Evolutionary conservation across 2,113 vertebrate genomes (phyloP).

Genomic region (Pontoporia blainvillei): DNA sequence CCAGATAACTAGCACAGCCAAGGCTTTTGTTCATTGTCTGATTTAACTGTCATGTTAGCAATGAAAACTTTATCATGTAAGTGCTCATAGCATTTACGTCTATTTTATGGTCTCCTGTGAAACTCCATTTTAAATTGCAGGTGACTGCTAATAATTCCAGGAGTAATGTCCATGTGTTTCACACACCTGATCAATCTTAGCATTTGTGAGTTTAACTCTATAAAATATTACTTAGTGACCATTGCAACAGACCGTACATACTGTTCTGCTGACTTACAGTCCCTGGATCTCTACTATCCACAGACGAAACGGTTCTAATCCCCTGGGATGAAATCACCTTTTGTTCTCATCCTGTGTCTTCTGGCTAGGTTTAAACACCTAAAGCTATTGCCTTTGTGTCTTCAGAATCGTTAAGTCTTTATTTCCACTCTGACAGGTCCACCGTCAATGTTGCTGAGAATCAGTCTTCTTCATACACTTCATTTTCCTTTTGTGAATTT

Average conservation of each 20-base stretch:
- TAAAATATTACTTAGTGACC: not conserved
- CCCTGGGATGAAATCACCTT: not conserved
- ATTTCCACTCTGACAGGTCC: not conserved
- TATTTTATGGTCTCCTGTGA: not conserved
- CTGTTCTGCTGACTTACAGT: not conserved
- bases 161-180: not conserved
- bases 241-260: not conserved
- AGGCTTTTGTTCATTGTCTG: not conserved
- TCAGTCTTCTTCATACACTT: not conserved
- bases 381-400: not conserved
- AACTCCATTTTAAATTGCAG: not conserved
- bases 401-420: not conserved
- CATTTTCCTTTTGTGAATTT: conserved; percentile 7
- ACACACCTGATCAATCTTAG: not conserved
- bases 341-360: not conserved
- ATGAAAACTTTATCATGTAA: not conserved
- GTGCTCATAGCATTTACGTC: not conserved
- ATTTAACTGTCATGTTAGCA: not conserved
- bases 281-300: not conserved
- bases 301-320: not conserved
- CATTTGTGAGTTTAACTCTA: not conserved
- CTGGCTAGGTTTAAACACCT: not conserved
- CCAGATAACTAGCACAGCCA: not conserved
- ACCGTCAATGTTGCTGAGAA: not conserved
- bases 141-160: not conserved